Percentiles rank a stretch among this genome's conserved stretches.
Conservation (phyloP, 2,113 vertebrate species). For the Alligator mississippiensis region DNA sequence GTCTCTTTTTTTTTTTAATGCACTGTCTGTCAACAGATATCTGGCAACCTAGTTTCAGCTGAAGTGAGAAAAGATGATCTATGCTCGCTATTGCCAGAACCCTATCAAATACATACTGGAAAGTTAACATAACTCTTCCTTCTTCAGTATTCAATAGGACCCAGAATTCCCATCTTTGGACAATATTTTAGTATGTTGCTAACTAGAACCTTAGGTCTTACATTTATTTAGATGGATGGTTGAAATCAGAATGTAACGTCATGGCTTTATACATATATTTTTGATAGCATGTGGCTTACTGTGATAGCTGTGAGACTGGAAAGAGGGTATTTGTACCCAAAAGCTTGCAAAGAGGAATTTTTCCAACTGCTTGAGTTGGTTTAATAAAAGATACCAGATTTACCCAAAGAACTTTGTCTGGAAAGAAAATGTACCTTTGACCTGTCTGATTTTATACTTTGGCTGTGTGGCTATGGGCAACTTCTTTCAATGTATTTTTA, state of each 20-base stretch:
- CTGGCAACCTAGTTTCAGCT: background rate
- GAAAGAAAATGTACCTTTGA: background rate
- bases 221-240: background rate
- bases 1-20: background rate
- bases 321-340: too few species aligned
- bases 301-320: background rate
- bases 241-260: background rate
- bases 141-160: background rate
- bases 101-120: background rate
- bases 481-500: fast-evolving
- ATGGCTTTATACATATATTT: fast-evolving
- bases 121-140: background rate
- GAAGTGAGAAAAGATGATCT: background rate
- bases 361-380: too few species aligned
- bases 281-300: fast-evolving
- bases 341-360: too few species aligned
- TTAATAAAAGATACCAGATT: too few species aligned
- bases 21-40: too few species aligned
- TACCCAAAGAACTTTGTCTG: background rate
- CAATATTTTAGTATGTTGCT: background rate
- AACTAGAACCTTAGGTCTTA: background rate
- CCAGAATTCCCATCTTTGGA: background rate
- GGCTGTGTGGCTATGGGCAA: fast-evolving
- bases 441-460: fast-evolving
- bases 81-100: background rate